Evolutionary conservation across 2,888 invertebrate species (phyloP).

Genomic region (Aleiodes testaceus): DNA sequence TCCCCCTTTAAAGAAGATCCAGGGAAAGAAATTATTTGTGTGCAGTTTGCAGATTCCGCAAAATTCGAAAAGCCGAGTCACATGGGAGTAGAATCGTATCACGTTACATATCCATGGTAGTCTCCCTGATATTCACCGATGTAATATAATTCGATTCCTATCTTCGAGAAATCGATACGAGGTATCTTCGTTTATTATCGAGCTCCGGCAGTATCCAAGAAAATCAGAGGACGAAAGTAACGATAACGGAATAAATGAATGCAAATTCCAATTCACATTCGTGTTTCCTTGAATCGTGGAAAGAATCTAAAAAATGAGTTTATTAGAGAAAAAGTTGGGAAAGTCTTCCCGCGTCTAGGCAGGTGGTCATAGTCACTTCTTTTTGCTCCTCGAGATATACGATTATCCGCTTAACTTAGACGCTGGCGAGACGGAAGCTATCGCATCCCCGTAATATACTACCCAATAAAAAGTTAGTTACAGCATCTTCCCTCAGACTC

Average conservation of each 20-base stretch:
- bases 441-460: slow-evolving; percentile 67
- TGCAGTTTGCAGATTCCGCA: slow-evolving; percentile 58
- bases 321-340: neutral
- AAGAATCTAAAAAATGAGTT: neutral
- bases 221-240: too few relatives aligned
- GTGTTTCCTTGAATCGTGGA: neutral
- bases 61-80: too few relatives aligned
- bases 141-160: slow-evolving; percentile 50
- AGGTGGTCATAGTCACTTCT: slow-evolving; percentile 55
- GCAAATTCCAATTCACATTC: neutral
- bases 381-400: slow-evolving; percentile 62
- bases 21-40: slow-evolving; percentile 54
- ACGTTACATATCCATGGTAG: slow-evolving; percentile 29
- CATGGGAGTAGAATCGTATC: slow-evolving; percentile 2
- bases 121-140: slow-evolving; percentile 28
- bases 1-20: slow-evolving; percentile 4
- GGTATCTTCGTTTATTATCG: slow-evolving; percentile 21
- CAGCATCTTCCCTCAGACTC: slow-evolving; percentile 54
- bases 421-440: slow-evolving; percentile 69
- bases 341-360: slow-evolving; percentile 32
- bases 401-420: slow-evolving; percentile 70
- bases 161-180: slow-evolving; percentile 34
- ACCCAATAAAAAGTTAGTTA: slow-evolving; percentile 71
- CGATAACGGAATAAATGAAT: too few relatives aligned
- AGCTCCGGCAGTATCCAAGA: neutral